A percentile compares a stretch with the other conserved stretches of the same genome.
These are phyloP conservation scores for Metaphire vulgaris DNA, from an alignment of 1,140 invertebrate species.

Conservation along the genomic window DNA sequence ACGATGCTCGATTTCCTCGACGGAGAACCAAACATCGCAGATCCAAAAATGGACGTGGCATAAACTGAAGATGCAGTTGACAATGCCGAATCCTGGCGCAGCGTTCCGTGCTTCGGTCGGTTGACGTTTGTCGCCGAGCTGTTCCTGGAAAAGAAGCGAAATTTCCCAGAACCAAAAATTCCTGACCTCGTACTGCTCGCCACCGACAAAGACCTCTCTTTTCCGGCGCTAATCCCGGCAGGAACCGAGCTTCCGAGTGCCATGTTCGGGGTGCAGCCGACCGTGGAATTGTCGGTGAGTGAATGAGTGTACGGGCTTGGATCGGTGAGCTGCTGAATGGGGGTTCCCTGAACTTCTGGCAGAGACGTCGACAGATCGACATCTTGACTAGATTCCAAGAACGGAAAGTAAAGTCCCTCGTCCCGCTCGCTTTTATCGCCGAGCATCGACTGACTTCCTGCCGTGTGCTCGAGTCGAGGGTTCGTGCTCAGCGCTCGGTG, in stretches of 20 bases:
- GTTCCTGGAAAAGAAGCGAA: background rate
- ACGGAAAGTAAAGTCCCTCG: constrained; percentile 18
- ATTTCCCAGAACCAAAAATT: background rate
- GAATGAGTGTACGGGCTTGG: constrained; percentile 3
- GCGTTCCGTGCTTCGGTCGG: background rate
- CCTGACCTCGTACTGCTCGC: constrained; percentile 9
- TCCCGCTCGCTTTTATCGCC: background rate
- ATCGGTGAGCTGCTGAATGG: background rate
- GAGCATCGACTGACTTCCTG: background rate
- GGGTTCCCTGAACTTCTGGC: background rate
- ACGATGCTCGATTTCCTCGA: background rate
- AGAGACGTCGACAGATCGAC: constrained; percentile 2
- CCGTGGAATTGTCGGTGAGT: background rate
- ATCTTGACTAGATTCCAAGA: background rate
- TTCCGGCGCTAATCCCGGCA: background rate
- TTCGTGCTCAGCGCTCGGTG: constrained; percentile 16
- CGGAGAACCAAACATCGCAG: constrained; percentile 10
- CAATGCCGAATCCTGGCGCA: constrained; percentile 4
- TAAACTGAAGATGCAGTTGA: background rate
- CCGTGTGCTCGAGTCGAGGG: constrained; percentile 9
- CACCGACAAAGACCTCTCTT: background rate
- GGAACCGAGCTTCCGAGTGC: background rate
- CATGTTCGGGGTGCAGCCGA: background rate
- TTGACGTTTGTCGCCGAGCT: constrained; percentile 4
- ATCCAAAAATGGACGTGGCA: constrained; percentile 2